These are phyloP conservation scores for Himalopsyche kuldschensis DNA, from an alignment of 2,888 invertebrate species.

Conservation along the genomic window DNA sequence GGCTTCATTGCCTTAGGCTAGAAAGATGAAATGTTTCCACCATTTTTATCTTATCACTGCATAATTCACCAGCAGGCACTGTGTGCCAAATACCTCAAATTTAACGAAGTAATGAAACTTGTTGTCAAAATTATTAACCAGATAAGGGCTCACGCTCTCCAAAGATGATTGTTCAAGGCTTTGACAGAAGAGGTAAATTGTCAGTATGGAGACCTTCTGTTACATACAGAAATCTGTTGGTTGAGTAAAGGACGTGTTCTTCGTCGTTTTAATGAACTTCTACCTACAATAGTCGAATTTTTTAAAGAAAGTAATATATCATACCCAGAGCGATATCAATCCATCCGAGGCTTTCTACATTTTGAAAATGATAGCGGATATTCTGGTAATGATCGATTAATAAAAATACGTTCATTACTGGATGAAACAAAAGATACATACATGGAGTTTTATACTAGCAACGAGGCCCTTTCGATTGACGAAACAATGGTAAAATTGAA, in stretches of 20 bases:
- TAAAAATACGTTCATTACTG: too few relatives aligned
- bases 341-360: too few relatives aligned
- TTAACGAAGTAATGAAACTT: not conserved
- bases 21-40: slow-evolving; percentile 32
- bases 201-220: slow-evolving; percentile 10
- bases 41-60: slow-evolving; percentile 34
- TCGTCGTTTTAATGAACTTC: slow-evolving; percentile 4
- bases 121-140: slow-evolving; percentile 22
- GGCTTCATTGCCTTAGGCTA: slow-evolving; percentile 37
- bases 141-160: slow-evolving; percentile 15
- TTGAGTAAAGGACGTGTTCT: slow-evolving; percentile 6
- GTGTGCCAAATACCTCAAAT: slow-evolving; percentile 25
- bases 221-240: not conserved
- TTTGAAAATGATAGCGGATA: too few relatives aligned
- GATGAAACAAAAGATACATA: too few relatives aligned
- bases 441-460: too few relatives aligned
- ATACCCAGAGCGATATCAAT: too few relatives aligned
- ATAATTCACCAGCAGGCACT: slow-evolving; percentile 37
- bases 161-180: not conserved
- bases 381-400: too few relatives aligned
- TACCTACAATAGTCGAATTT: slow-evolving; percentile 11
- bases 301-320: not conserved
- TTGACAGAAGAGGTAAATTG: not conserved
- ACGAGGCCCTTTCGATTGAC: too few relatives aligned
- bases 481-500: too few relatives aligned